Conservation (phyloP, 2,797 vertebrate species). For the Hephaestus fuliginosus region DNA sequence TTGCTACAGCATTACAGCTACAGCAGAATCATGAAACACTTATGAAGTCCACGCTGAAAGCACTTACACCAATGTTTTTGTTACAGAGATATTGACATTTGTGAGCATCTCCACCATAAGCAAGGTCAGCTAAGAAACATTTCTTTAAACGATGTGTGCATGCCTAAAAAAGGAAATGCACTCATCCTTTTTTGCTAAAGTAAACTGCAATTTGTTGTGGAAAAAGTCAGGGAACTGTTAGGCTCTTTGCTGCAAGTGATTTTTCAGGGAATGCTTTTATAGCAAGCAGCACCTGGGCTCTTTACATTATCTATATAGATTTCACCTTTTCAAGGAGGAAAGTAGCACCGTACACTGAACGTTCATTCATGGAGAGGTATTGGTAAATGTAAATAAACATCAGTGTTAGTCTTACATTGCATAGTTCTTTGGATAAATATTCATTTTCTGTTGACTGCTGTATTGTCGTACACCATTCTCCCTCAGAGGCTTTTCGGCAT, state of each 20-base stretch:
- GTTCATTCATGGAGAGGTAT: constrained; percentile 3
- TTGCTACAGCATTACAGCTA: constrained; percentile 2
- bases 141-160: constrained; percentile 7
- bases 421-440: constrained; percentile 46
- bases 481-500: constrained; percentile 25
- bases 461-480: constrained; percentile 41
- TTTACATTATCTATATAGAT: constrained; percentile 14
- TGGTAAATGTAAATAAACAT: constrained; percentile 49
- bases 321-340: constrained; percentile 15
- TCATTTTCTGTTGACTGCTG: constrained; percentile 59
- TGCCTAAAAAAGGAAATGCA: background rate
- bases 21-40: constrained; percentile 26
- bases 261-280: constrained; percentile 54
- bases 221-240: constrained; percentile 15
- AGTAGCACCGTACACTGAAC: constrained; percentile 14
- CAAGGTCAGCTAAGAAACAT: constrained; percentile 20
- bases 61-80: constrained; percentile 20
- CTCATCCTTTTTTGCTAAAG: background rate
- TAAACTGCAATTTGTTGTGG: constrained; percentile 7
- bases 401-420: constrained; percentile 53
- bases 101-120: background rate
- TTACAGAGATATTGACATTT: constrained; percentile 21
- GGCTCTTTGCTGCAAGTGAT: constrained; percentile 30
- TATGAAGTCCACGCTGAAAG: constrained; percentile 4
- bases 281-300: constrained; percentile 5